Evolutionary conservation across 2,113 vertebrate species (phyloP), one percentile per base, ranked within the genome.

Genomic region (Microtus richardsoni): DNA sequence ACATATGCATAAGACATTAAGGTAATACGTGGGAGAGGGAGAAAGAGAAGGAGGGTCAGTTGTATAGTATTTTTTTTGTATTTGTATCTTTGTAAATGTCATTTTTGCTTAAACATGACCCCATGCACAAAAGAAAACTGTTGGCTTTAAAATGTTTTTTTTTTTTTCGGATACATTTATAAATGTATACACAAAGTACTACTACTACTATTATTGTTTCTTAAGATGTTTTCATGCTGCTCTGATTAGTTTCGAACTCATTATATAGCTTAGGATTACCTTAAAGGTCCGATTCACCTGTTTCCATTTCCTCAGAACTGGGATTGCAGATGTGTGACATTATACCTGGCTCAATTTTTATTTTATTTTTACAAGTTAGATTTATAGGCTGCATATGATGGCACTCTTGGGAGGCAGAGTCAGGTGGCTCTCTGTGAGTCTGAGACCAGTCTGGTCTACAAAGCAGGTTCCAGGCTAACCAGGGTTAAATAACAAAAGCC

Each of bases 361-460:
- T 85, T 89, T 96, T 84, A 60, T 60, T 39, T 82, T 82, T 82
- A 39, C n/a, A 62, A 83, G 80, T 17, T 83, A n/a, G n/a, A 24
- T 83, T 39, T 62, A 83, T 62, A 83, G 24, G n/a, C 80, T 83
- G 54, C 54, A n/a, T 24, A 62, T 62, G 54, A 62, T 41, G n/a
- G 39, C n/a, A 28, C 54, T 41, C 24, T n/a, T 62, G n/a, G n/a
- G n/a, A 83, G 54, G 13, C n/a, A 83, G 80, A 83, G 24, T 24
- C 24, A 62, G 80, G 11, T 26, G n/a, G 22, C 60, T 60, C 54
- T 83, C 44, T 49, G 75, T 78, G 44, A 78, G 28, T 78, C n/a
- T 28, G 7, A 83, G 54, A 22, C n/a, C n/a, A 60, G 36, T 13
- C 52, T 80, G 78, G 36, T 36, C 47, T 52, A 78, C 30, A 52